Evolutionary conservation across 2,888 invertebrate genomes (phyloP).

Genomic region (Meiosimyza decipiens): DNA sequence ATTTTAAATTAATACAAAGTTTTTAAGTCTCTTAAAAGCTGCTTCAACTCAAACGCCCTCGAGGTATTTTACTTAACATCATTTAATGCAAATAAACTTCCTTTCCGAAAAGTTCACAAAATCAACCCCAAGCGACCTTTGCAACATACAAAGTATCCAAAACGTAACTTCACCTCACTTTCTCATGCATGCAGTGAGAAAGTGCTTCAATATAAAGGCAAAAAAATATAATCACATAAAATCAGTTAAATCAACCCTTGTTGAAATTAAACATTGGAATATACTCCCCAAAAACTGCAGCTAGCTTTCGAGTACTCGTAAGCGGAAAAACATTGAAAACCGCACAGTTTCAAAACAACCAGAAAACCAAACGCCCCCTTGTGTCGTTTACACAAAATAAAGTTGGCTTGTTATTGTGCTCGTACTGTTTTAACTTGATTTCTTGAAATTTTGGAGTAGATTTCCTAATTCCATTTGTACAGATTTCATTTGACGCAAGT

Average conservation of each 20-base stretch:
- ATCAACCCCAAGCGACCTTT: slow-evolving; percentile 18
- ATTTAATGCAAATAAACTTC: slow-evolving; percentile 11
- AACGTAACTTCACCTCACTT: slow-evolving; percentile 9
- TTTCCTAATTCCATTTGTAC: slow-evolving; percentile 62
- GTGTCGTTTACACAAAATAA: slow-evolving; percentile 31
- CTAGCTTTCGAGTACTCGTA: neutral
- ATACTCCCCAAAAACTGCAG: neutral
- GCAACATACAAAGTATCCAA: slow-evolving; percentile 10
- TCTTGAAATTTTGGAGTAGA: slow-evolving; percentile 55
- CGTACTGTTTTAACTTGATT: slow-evolving; percentile 60
- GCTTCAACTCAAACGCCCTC: slow-evolving; percentile 29
- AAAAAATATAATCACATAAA: slow-evolving; percentile 5
- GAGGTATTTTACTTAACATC: slow-evolving; percentile 26
- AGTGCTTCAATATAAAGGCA: neutral
- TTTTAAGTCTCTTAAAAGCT: slow-evolving; percentile 11
- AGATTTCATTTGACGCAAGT: slow-evolving; percentile 4
- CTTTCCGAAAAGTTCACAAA: neutral
- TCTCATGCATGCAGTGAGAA: neutral
- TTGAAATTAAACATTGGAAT: neutral
- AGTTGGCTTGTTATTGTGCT: neutral
- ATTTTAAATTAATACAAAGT: slow-evolving; percentile 16
- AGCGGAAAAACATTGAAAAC: slow-evolving; percentile 50
- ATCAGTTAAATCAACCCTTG: slow-evolving; percentile 19
- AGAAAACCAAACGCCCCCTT: slow-evolving; percentile 48
- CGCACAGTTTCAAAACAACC: slow-evolving; percentile 61